Evolutionary conservation across 1,140 invertebrate genomes (phyloP), one percentile per base, ranked within the genome.

Genomic region (Nylanderia fulva): DNA sequence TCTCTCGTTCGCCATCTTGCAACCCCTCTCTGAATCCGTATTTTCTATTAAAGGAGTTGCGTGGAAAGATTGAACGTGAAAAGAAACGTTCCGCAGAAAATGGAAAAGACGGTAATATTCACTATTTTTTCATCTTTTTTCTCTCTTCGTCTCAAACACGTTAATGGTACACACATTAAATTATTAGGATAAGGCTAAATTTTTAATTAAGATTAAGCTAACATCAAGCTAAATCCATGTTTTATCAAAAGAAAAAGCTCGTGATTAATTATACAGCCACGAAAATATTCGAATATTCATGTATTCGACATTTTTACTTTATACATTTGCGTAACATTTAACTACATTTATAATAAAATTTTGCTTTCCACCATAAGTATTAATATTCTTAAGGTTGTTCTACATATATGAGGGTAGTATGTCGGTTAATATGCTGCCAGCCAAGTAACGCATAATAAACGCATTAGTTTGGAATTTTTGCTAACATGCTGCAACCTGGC

Each of bases 31-130:
- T 84, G 89, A 90, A 90, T 90, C 84, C 79, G 84, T n/a, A n/a
- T 89, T 92, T 91, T 92, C 90, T 92, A 90, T 91, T 90, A 89
- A 83, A 85, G 76, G 79, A 91, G 84, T 89, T 84, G 56, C 42
- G 82, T 54, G 82, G 85, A 85, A 89, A 91, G 87, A 90, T 92
- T 91, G 86, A 69, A 87, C 83, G 85, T 84, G 71, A 85, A 56
- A 87, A 85, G 76, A 80, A 90, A 85, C 85, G 83, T 82, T 45
- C 58, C 21, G 24, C 63, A 74, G 72, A 85, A 86, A 92, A 91
- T 88, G 61, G 54, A 63, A 85, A 85, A 76, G 72, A 91, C 85
- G 90, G 88, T 68, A 63, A 85, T 54, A 74, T 71, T 77, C 82
- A 36, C 18, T 2, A 58, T 3, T 24, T 48, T 48, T 15, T 27